Conservation (phyloP, 1,140 invertebrate genomes). For the Muscidifurax raptorellus region DNA sequence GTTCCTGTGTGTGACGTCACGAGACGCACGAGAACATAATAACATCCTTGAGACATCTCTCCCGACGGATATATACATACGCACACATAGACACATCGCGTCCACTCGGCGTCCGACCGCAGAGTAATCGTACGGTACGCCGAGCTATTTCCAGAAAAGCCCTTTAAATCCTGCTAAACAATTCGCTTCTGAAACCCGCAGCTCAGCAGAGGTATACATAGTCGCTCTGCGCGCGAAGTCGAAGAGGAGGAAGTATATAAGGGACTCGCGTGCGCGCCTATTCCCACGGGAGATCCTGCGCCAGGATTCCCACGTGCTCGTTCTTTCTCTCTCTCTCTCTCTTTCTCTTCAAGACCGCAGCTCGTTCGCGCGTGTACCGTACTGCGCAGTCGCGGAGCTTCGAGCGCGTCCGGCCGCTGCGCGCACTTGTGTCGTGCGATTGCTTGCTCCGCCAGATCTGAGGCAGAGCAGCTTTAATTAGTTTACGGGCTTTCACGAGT, state of each 20-base stretch:
- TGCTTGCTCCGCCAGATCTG: no score
- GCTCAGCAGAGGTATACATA: neutral
- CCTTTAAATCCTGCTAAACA: neutral
- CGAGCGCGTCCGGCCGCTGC: neutral
- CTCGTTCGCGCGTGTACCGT: neutral
- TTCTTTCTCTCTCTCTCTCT: neutral
- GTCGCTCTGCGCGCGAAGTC: neutral
- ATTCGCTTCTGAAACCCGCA: constrained; percentile 12
- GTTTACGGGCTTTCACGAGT: no score
- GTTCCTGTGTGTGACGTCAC: constrained; percentile 16
- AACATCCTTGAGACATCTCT: no score
- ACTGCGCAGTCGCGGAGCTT: constrained; percentile 48
- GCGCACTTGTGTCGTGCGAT: neutral
- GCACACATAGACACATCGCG: neutral
- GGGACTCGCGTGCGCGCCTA: constrained; percentile 43
- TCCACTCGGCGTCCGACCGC: neutral
- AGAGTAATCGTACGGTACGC: neutral
- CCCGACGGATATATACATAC: no score
- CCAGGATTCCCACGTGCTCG: constrained; percentile 23
- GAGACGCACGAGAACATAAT: neutral
- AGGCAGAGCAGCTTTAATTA: no score
- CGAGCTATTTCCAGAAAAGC: neutral
- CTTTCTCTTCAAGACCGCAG: constrained; percentile 4
- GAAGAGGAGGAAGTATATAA: neutral
- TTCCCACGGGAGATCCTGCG: constrained; percentile 47